Conservation (phyloP, 2,797 vertebrate species). For the Sorex maritimensis region DNA sequence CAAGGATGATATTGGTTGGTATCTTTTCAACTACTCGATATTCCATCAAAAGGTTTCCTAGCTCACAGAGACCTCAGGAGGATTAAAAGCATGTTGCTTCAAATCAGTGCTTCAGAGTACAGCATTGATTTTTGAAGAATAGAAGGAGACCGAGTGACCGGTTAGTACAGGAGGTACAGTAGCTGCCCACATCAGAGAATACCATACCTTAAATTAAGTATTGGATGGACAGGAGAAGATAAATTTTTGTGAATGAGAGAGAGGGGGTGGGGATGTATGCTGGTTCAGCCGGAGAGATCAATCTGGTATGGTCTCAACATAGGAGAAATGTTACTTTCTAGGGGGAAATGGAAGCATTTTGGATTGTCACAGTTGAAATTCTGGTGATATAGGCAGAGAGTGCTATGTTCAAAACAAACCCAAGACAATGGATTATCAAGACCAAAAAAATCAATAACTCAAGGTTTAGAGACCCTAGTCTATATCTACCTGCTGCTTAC, state of each 20-base stretch:
- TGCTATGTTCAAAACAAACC: neutral
- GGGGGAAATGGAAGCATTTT: neutral
- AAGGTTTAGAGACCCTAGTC: neutral
- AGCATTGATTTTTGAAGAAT: neutral
- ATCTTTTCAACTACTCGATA: constrained; percentile 25
- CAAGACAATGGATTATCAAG: neutral
- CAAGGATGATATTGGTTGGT: neutral
- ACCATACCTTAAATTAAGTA: neutral
- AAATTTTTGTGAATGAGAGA: neutral
- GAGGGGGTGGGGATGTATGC: neutral
- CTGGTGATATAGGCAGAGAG: neutral
- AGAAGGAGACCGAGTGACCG: neutral
- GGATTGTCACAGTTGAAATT: neutral
- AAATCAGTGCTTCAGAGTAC: neutral
- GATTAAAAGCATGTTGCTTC: constrained; percentile 19
- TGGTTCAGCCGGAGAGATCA: neutral
- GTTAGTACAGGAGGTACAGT: neutral
- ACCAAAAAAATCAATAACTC: neutral
- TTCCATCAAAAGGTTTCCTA: constrained; percentile 60
- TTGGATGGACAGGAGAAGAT: neutral
- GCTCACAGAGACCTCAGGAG: neutral
- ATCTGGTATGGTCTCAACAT: neutral
- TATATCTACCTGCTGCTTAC: neutral
- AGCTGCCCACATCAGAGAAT: neutral
- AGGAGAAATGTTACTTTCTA: neutral